Percentiles rank a stretch among this genome's conserved stretches.
Conservation (phyloP, 2,113 vertebrate species). For the Xiphophorus maculatus region DNA sequence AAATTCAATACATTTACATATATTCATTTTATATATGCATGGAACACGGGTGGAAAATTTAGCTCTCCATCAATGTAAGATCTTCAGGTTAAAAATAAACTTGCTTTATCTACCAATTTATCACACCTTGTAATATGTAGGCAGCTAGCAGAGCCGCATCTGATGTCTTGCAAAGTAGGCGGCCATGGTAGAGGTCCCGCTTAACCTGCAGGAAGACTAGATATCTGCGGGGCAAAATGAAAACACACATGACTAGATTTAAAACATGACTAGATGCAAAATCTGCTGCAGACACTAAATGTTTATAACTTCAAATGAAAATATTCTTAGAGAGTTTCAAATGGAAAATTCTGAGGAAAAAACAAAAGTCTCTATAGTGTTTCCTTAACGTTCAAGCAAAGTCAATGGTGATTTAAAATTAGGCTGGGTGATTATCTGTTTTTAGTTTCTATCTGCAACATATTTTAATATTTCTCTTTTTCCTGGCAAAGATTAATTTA, state of each 20-base stretch:
- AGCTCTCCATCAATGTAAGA: not conserved
- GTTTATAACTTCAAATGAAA: constrained; percentile 4
- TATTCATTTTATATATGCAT: not conserved
- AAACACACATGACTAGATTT: constrained; percentile 38
- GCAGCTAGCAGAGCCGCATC: constrained; percentile 94
- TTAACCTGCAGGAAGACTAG: constrained; percentile 99
- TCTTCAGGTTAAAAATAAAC: not conserved
- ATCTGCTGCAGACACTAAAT: not conserved
- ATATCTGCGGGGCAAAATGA: constrained; percentile 86
- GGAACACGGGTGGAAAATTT: not conserved
- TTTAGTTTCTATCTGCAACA: constrained; percentile 22
- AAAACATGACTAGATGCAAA: not conserved
- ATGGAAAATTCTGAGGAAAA: not conserved
- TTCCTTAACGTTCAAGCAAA: not conserved
- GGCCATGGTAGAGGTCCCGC: constrained; percentile 96
- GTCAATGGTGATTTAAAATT: not conserved
- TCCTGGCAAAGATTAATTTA: constrained; percentile 27
- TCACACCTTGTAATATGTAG: constrained; percentile 94
- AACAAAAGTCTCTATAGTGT: not conserved
- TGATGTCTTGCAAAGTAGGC: constrained; percentile 95
- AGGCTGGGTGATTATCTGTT: constrained; percentile 9
- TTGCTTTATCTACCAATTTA: not conserved
- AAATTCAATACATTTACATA: not conserved
- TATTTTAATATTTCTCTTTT: constrained; percentile 15
- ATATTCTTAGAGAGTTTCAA: not conserved